Percentiles rank a stretch among this genome's conserved stretches.
These are phyloP conservation scores for Conistra vaccinii DNA, from an alignment of 2,888 invertebrate species.

Conservation along the genomic window DNA sequence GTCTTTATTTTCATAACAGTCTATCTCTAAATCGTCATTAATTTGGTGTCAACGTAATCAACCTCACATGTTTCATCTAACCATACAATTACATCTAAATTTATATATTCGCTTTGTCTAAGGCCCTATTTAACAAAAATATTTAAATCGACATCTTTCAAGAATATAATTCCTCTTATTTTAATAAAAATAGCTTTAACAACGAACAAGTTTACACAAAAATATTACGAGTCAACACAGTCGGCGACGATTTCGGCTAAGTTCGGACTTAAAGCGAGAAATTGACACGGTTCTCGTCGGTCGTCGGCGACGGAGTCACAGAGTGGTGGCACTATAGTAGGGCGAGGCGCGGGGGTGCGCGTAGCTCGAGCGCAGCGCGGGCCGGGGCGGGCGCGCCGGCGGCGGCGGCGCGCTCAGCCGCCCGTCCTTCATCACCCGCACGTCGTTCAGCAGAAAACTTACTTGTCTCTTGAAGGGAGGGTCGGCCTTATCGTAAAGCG, in stretches of 20 bases:
- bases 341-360: slow-evolving; percentile 73
- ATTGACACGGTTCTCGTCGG: slow-evolving; percentile 85
- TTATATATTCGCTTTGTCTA: slow-evolving; percentile 84
- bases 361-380: slow-evolving; percentile 73
- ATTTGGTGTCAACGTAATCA: slow-evolving; percentile 85
- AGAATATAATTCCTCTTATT: slow-evolving; percentile 89
- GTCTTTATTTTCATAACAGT: slow-evolving; percentile 86
- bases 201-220: slow-evolving; percentile 89
- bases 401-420: slow-evolving; percentile 87
- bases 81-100: slow-evolving; percentile 87
- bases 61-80: slow-evolving; percentile 85
- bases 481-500: slow-evolving; percentile 92
- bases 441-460: slow-evolving; percentile 96
- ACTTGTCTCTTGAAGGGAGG: slow-evolving; percentile 95
- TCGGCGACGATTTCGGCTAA: slow-evolving; percentile 85
- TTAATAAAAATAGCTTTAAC: slow-evolving; percentile 89
- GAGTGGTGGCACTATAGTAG: slow-evolving; percentile 86
- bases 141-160: slow-evolving; percentile 86
- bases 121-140: slow-evolving; percentile 90
- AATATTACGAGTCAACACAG: slow-evolving; percentile 88
- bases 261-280: slow-evolving; percentile 89
- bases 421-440: slow-evolving; percentile 94
- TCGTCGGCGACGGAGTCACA: slow-evolving; percentile 79
- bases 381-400: slow-evolving; percentile 75
- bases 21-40: slow-evolving; percentile 83